Evolutionary conservation across 1,140 invertebrate species (phyloP).

Genomic region (Melipona quadrifasciata): DNA sequence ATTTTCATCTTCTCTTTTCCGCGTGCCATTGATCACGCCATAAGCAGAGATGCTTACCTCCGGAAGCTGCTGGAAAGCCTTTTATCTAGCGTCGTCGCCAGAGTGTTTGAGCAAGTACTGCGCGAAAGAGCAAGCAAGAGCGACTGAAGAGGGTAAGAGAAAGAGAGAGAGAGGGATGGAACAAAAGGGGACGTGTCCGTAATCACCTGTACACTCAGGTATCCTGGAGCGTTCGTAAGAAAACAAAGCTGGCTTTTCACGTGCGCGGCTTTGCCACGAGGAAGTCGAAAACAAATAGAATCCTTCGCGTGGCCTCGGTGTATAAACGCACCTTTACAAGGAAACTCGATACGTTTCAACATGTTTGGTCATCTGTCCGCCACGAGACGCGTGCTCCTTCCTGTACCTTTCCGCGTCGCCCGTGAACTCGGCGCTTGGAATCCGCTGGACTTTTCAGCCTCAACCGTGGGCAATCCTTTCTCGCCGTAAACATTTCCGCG

Average conservation of each 20-base stretch:
- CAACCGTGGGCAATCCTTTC: background rate
- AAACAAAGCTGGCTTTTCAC: conserved; percentile 55
- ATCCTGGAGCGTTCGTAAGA: conserved; percentile 33
- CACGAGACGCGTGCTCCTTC: conserved; percentile 2
- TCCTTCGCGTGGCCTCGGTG: conserved; percentile 20
- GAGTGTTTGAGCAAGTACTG: background rate
- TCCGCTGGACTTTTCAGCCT: background rate
- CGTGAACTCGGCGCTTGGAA: no score
- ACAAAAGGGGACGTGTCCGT: conserved; percentile 52
- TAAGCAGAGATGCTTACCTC: background rate
- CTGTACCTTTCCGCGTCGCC: no score
- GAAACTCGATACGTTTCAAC: conserved; percentile 48
- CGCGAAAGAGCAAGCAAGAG: background rate
- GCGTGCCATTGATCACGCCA: no score
- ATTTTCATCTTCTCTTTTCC: background rate
- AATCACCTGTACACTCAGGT: conserved; percentile 54
- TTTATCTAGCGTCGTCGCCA: background rate
- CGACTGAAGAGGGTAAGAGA: background rate
- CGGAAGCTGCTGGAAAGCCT: conserved; percentile 2
- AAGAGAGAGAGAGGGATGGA: background rate
- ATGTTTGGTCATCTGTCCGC: conserved; percentile 38
- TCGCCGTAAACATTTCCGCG: background rate
- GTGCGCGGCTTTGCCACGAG: conserved; percentile 8
- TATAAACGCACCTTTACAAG: background rate
- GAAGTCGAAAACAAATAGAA: conserved; percentile 56